Base-by-base conservation (phyloP, 2,888 invertebrate genomes). In the Ctena decussata region DNA sequence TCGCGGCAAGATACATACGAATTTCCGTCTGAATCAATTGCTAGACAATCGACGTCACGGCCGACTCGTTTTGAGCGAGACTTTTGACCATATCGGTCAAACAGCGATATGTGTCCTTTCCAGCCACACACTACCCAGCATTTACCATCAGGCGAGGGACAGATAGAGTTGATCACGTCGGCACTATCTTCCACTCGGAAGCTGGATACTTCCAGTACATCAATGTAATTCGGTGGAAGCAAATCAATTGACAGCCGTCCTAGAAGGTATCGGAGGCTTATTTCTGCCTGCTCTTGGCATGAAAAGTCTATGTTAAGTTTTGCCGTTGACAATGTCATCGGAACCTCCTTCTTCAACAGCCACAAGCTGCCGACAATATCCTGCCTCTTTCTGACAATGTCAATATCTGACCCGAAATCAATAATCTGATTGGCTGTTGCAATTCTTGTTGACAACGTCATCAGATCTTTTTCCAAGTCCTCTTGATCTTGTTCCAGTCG, bases 381-480 rank as follows among this genome's bases (percentile, higher is more conserved):
- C 24, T 82, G 81, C 24, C 79, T 37, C 53, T 76, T 44, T 35
- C 80, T 74, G 0, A 89, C 86, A n/a, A 90, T 49, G 49, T 90
- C 90, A 15, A 86, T 87, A 57, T 89, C 89, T 1, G 89, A 89
- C 8, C 87, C 89, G 44, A 87, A 90, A 73, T 90, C 90, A 6
- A 89, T 80, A 76, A 90, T 90, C 39, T 90, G 89, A 77, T 83
- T 86, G 35, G 90, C 90, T n/a, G 86, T 89, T 11, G 85, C 80
- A 30, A 89, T 84, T 53, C 86, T 86, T 30, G 82, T 80, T 2
- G 89, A 89, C 30, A 89, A 71, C 3, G 69, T 83, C 65, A 85
- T 32, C 84, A 89, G 82, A 46, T 89, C 77, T 44, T 82, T 79
- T 65, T 89, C 89, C 49, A 85, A 30, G 0, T 39, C 24, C 24